Evolutionary conservation across 2,797 vertebrate genomes (phyloP), one percentile per base, ranked within the genome.

Genomic region (Poeciliopsis turneri): DNA sequence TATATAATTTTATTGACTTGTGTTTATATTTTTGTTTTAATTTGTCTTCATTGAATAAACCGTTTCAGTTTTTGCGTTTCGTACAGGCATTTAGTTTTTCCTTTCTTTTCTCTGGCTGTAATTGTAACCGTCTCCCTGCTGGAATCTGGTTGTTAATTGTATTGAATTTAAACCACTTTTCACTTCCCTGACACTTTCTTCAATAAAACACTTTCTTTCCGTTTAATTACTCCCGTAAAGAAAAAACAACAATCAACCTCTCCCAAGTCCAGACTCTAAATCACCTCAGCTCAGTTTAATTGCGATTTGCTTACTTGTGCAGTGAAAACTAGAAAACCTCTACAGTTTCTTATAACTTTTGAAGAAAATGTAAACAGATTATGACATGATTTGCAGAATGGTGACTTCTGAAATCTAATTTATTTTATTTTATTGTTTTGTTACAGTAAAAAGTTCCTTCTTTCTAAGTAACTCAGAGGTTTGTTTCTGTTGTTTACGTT

Each of bases 111-210:
- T 39, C 30, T 41, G 73, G 25, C 2, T 45, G 25, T 45, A 75
- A 75, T 59, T 15, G 53, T 59, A 75, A 45, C 18, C 39, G 1
- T 45, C 72, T 61, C 41, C 55, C 41, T 59, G 1, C 43, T 46
- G 74, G 11, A 45, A 47, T 33, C 28, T 23, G 41, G 23, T 47
- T 64, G 74, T 46, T 75, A 64, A 75, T 75, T 33, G 74, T 75
- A 64, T 36, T 64, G 57, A 75, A 30, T 57, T 45, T 13, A n/a
- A 6, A 61, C 39, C 53, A 75, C 74, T 59, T 75, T 75, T 61
- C 49, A 78, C 9, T 39, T 39, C 73, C 28, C 33, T 81, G 55
- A 84, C 30, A 64, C 69, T 78, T 75, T 74, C 57, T 46, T 80
- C 46, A 18, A 51, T 30, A 25, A 74, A 73, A 64, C 39, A 69